A percentile compares a stretch with the other conserved stretches of the same genome.
phyloP scores from a whole-genome alignment of 2,113 vertebrate species.

The Hippocampus abdominalis region DNA sequence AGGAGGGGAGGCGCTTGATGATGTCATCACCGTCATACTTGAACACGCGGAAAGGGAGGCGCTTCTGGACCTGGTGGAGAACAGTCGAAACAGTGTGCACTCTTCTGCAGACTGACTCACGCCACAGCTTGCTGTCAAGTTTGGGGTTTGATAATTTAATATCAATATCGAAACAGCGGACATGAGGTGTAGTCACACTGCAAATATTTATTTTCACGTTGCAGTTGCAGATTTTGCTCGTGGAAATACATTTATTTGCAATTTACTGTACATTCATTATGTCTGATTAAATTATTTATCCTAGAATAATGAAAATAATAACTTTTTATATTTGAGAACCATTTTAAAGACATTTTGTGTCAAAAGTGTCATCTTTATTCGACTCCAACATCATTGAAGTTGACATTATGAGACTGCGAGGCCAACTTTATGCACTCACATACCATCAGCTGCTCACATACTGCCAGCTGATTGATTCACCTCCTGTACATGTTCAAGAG shows the following conservation, averaged over 20 bases:
- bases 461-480: background rate
- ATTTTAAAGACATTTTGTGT: background rate
- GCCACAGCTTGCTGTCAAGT: background rate
- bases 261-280: background rate
- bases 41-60: conserved; percentile 76
- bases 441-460: background rate
- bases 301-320: background rate
- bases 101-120: conserved; percentile 15
- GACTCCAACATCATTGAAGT: background rate
- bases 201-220: background rate
- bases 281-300: background rate
- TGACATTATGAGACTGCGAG: background rate
- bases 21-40: conserved; percentile 77
- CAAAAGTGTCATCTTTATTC: background rate
- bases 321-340: background rate
- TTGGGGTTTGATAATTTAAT: background rate
- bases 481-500: background rate
- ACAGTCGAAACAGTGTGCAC: conserved; percentile 18
- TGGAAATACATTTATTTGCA: background rate
- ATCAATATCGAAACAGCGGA: background rate
- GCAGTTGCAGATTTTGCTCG: background rate
- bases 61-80: conserved; percentile 75
- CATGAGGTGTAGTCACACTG: background rate
- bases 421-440: background rate
- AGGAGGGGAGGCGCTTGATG: conserved; percentile 79